Evolutionary conservation across 2,113 vertebrate genomes (phyloP), one percentile per base, ranked within the genome.

Genomic region (Helogale parvula): DNA sequence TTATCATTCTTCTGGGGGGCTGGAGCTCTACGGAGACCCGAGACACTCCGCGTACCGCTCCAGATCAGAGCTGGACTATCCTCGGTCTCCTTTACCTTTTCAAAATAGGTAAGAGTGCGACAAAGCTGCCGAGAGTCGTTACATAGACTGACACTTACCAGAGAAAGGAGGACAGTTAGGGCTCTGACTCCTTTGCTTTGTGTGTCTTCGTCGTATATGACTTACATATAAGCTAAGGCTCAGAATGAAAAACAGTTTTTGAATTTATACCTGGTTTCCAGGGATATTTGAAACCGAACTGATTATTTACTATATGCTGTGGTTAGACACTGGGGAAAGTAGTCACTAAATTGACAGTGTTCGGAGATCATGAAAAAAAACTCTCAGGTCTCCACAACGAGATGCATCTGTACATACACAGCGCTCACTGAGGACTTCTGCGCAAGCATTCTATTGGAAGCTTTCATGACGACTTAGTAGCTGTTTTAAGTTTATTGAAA

Each of bases 11-110:
- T 98, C 99, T 1, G 98, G 99, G 29, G 98, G 95, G 0, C 79
- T 99, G 69, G 99, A 99, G 88, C 98, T 99, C 21, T 99, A 98
- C 95, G 99, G 99, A 98, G 99, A 99, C 3, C 98, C 99, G 63
- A 99, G 99, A 91, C 98, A 98, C 35, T 96, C 97, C 35, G 91
- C 98, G 16, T 99, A 98, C 71, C 99, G 99, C 71, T 99, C 99
- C 47, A 98, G 99, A 74, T 99, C 99, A 92, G 99, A 99, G 89
- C 98, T 98, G n/a, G 99, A 99, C 80, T 99, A 99, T 45, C 99
- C 99, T 60, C 98, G 99, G 96, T 99, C 99, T 41, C 98, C 98
- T 71, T 79, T 99, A 94, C 99, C 98, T n/a, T 98, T 99, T 85
- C 99, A 99, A 0, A 99, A 99, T 96, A 99, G 99, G 99, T 99